Base-by-base conservation (phyloP, 2,797 vertebrate species). In the Onychomys torridus region DNA sequence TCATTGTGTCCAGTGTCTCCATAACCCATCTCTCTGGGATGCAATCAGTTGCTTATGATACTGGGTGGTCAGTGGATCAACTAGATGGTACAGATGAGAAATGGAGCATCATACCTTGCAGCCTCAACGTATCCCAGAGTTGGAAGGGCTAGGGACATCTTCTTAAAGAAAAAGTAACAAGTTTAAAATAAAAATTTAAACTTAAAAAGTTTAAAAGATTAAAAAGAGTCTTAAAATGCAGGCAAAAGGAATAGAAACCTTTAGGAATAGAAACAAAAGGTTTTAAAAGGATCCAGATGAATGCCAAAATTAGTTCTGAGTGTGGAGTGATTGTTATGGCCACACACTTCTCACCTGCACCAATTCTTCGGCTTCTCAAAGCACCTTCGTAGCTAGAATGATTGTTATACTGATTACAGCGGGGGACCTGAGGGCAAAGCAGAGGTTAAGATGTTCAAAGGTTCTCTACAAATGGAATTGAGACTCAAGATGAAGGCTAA, bases 121-220 rank as follows among this genome's bases (percentile, higher is more conserved):
- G 86, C 52, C 27, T 82, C 3, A 1, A 32, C 71, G 52, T 6
- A 5, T 89, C 59, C 5, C 55, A 4, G n/a, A 55, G 10, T 12
- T 77, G 49, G 43, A 75, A 83, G 55, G 49, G 78, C 89, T 59
- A 8, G 86, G 37, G 7, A 63, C 25, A 25, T 46, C 84, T 40
- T 55, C 89, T 89, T 77, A 27, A 63, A 65, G 75, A 37, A 61
- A 61, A 75, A 77, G 63, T 11, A 52, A 52, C 46, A 67, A 90
- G 71, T 43, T 89, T 69, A 65, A 79, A 84, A 83, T 67, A 75
- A 92, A 96, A 89, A 61, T 25, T 25, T 37, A 69, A 90, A 89
- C 84, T 8, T 55, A 27, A 11, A 86, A 12, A 43, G 10, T 29
- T 77, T 76, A 79, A 93, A 91, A 77, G 49, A 40, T 40, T 91